phyloP scores from a whole-genome alignment of 1,140 invertebrate genomes.

The Streblospio benedicti region DNA sequence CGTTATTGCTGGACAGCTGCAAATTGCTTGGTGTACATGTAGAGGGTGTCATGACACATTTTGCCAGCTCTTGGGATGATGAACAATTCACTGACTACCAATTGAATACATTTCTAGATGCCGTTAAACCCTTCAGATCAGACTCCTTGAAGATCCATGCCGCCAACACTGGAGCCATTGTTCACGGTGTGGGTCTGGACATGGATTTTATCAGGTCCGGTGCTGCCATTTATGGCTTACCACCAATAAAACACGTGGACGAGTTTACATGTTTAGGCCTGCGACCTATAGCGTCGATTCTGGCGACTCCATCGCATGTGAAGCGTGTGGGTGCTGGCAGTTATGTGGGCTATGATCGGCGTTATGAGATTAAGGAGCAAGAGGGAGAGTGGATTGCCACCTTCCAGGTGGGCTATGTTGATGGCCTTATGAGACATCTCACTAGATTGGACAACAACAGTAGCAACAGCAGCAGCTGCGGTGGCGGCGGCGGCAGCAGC shows the following conservation, averaged over 20 bases:
- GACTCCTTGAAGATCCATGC: conserved; percentile 18
- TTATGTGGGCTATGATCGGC: conserved; percentile 27
- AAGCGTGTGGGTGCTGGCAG: conserved; percentile 20
- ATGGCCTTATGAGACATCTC: conserved; percentile 25
- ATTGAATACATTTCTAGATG: conserved; percentile 21
- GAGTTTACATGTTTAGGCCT: conserved; percentile 18
- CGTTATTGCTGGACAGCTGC: conserved; percentile 22
- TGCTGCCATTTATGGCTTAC: conserved; percentile 26
- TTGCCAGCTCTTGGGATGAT: conserved; percentile 27
- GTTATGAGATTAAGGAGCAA: conserved; percentile 22
- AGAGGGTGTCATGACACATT: conserved; percentile 31
- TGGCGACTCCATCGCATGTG: conserved; percentile 21
- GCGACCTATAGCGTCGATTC: conserved; percentile 22
- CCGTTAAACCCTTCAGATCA: conserved; percentile 17
- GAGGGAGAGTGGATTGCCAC: conserved; percentile 27
- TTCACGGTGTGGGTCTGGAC: conserved; percentile 23
- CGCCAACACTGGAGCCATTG: conserved; percentile 27
- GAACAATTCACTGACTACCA: conserved; percentile 22
- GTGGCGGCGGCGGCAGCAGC: no score
- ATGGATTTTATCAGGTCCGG: conserved; percentile 27
- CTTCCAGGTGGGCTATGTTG: conserved; percentile 27
- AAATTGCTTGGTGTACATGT: conserved; percentile 16
- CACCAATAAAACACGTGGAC: conserved; percentile 11
- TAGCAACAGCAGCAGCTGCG: no score
- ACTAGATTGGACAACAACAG: no score